Conservation (phyloP, 2,113 vertebrate genomes). For the Brienomyrus brachyistius region DNA sequence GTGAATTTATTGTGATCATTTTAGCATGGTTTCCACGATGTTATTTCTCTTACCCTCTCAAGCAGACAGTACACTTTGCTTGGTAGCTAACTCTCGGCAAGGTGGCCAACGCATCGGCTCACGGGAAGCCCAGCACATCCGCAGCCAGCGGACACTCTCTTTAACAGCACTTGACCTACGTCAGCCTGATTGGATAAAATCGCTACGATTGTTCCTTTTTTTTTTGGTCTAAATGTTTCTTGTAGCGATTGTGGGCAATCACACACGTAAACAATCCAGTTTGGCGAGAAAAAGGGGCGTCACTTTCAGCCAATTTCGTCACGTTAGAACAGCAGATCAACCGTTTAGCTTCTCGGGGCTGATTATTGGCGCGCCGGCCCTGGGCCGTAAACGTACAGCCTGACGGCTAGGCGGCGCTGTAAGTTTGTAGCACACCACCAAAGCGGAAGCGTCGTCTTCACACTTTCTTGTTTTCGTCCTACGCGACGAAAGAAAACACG, state of each 20-base stretch:
- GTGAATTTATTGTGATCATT: background rate
- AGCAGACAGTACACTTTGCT: background rate
- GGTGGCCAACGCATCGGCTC: background rate
- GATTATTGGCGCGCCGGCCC: background rate
- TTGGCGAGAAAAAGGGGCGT: background rate
- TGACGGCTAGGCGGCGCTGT: background rate
- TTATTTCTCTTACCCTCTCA: background rate
- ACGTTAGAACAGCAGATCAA: background rate
- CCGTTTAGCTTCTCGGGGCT: background rate
- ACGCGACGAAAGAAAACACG: background rate
- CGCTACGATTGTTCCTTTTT: background rate
- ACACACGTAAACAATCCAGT: conserved; percentile 1
- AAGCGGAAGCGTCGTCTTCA: background rate
- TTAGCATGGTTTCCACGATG: background rate
- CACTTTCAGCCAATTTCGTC: background rate
- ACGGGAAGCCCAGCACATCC: background rate
- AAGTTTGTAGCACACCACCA: background rate
- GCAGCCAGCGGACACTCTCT: background rate
- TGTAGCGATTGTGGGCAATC: background rate
- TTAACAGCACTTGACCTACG: background rate
- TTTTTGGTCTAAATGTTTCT: background rate
- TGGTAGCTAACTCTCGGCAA: background rate
- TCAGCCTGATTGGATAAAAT: background rate
- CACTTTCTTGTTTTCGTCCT: background rate
- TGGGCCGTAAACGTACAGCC: background rate